Percentiles rank a stretch among this genome's conserved stretches.
Evolutionary conservation across 2,797 vertebrate genomes (phyloP).

Genomic region (Glyptemys insculpta): DNA sequence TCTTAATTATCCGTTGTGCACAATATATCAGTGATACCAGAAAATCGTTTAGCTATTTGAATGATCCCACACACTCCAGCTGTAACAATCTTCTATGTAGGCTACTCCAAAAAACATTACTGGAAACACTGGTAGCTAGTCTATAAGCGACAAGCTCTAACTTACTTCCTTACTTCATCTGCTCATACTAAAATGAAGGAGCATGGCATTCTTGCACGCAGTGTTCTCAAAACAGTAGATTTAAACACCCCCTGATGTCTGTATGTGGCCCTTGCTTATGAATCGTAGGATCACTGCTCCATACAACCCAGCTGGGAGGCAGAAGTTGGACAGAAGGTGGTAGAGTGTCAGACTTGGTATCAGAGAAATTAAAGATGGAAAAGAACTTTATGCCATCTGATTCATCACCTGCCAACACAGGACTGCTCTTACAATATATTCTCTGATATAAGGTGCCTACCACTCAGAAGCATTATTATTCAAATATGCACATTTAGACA

Average conservation of each 20-base stretch:
- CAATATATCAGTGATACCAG: background rate
- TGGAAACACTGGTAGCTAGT: constrained; percentile 43
- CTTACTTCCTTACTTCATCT: background rate
- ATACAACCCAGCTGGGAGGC: background rate
- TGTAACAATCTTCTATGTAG: constrained; percentile 30
- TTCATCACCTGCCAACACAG: background rate
- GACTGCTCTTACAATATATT: background rate
- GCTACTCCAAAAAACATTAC: constrained; percentile 1
- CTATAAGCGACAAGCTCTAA: constrained; percentile 39
- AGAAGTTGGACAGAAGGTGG: background rate
- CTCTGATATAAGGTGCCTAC: background rate
- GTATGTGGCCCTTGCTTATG: background rate
- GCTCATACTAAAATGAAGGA: background rate
- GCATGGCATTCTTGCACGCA: background rate
- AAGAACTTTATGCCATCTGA: background rate
- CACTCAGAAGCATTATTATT: background rate
- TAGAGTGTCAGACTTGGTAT: accelerated
- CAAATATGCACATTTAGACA: background rate
- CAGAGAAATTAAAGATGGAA: background rate
- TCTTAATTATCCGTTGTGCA: constrained; percentile 30
- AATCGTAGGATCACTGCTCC: constrained; percentile 3
- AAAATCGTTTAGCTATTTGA: constrained; percentile 28
- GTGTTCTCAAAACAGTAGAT: background rate
- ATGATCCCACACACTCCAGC: background rate
- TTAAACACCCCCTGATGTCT: background rate